These are phyloP conservation scores for Drosophila subobscura DNA, from an alignment of 1,140 invertebrate genomes.

Conservation along the genomic window DNA sequence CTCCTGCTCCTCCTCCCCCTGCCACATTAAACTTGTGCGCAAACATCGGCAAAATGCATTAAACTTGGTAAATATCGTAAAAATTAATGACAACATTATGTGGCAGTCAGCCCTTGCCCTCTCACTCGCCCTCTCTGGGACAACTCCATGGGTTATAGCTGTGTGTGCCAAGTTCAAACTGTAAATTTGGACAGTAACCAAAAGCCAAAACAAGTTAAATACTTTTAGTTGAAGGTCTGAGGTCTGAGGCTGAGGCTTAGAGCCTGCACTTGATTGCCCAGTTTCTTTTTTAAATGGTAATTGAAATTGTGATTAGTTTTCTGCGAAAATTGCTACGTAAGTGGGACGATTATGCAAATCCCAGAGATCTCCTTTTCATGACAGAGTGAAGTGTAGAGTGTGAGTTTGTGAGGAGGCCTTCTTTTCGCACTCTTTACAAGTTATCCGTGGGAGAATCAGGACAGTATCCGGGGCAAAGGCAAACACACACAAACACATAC, in stretches of 20 bases:
- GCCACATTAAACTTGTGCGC: conserved; percentile 68
- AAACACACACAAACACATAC: conserved; percentile 15
- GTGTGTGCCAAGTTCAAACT: conserved; percentile 41
- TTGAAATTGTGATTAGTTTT: conserved; percentile 42
- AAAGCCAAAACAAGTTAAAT: conserved; percentile 42
- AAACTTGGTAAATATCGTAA: conserved; percentile 80
- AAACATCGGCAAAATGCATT: conserved; percentile 76
- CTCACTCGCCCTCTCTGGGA: neutral
- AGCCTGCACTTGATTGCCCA: conserved; percentile 23
- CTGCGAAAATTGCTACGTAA: conserved; percentile 25
- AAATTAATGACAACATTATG: conserved; percentile 76
- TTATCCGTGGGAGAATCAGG: conserved; percentile 33
- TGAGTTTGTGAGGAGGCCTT: neutral
- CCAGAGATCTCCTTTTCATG: neutral
- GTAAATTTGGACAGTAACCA: conserved; percentile 51
- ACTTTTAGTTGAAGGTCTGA: conserved; percentile 15
- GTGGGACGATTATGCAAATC: conserved; percentile 44
- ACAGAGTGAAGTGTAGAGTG: neutral
- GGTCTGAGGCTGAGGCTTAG: too few relatives aligned
- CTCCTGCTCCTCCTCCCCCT: conserved; percentile 29
- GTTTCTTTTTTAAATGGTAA: conserved; percentile 8
- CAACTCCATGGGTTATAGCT: neutral
- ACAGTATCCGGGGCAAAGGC: neutral
- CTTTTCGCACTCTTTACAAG: conserved; percentile 38
- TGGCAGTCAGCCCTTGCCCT: conserved; percentile 18